Evolutionary conservation across 2,797 vertebrate species (phyloP), one percentile per base, ranked within the genome.

Genomic region (Propithecus perrieri): DNA sequence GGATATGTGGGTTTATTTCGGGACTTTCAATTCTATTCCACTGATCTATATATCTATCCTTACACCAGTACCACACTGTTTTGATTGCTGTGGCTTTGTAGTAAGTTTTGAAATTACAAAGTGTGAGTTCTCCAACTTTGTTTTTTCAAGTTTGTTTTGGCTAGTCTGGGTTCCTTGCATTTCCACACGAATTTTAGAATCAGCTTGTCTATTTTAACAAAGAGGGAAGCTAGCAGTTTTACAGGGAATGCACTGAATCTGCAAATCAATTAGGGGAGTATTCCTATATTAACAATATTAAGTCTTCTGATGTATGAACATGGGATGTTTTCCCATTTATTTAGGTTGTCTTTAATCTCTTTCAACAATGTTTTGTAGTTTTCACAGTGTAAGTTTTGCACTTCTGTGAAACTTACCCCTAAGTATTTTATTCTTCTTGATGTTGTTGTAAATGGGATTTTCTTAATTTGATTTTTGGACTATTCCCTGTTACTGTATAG

Each of bases 341-440:
- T 87, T 75, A 59, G 17, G 41, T 86, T 75, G 48, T 48, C 55
- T 75, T 93, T 89, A 71, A 88, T 76, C 50, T 80, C 17, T 84
- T 93, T 75, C 30, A 75, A 67, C 26, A 76, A 33, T 43, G 53
- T 59, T 76, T 24, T 74, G 5, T 33, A 78, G 22, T 84, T 78
- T 89, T 84, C 79, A 43, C 41, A 84, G 13, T 43, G 13, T 43
- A 65, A 38, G 24, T 67, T 69, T 78, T 85, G 10, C 1, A 48
- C 38, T 85, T 59, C 12, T 61, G 63, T 57, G 38, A 67, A 38
- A 71, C 59, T 78, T 50, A 48, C 69, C 78, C 48, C 48, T 41
- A 43, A 76, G 22, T 33, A 43, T 72, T 95, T 80, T 95, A 95
- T 80, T 74, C 48, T 38, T 90, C 78, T 55, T 95, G 38, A 86